Evolutionary conservation across 2,113 vertebrate species (phyloP), one percentile per base, ranked within the genome.

Genomic region (Rhinoderma darwinii): DNA sequence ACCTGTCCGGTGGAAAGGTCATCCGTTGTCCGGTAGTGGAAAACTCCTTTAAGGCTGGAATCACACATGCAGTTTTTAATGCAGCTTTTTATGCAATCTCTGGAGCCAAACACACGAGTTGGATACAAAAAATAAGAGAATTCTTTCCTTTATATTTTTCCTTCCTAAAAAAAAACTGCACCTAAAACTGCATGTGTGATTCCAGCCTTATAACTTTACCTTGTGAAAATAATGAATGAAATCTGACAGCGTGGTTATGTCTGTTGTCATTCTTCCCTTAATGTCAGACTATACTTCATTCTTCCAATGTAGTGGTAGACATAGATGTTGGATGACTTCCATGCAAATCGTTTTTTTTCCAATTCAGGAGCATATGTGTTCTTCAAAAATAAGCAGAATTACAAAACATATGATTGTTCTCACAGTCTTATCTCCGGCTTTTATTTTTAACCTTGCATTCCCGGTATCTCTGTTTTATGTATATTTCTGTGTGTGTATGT

Each of bases 261-360:
- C 17, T 66, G 56, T 39, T 82, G 79, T 82, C 79, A 82, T n/a
- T 63, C 79, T 72, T 72, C 66, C 5, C 11, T 70, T 51, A 80
- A 70, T 86, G 84, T 79, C 84, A 86, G 75, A 72, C 75, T 80
- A 56, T 30, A 50, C 72, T 86, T 44, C 75, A 54, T 86, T 86
- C 61, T 56, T 72, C 44, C 84, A 86, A 61, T 80, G 59, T 70
- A 86, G 76, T 86, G 84, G 75, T 86, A 86, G 84, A 86, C 84
- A 32, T 78, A 50, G 73, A 70, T 86, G 50, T 86, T 86, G 84
- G 84, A 86, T 25, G 84, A 66, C 84, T 86, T 86, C 84, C 84
- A 86, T 86, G 63, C 61, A 43, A 70, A 70, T 68, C 54, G 43
- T 41, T 78, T 51, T 27, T 70, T 68, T 47, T 66, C 39, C 68